Evolutionary conservation across 2,113 vertebrate genomes (phyloP).

Genomic region (Odontophorus gujanensis): DNA sequence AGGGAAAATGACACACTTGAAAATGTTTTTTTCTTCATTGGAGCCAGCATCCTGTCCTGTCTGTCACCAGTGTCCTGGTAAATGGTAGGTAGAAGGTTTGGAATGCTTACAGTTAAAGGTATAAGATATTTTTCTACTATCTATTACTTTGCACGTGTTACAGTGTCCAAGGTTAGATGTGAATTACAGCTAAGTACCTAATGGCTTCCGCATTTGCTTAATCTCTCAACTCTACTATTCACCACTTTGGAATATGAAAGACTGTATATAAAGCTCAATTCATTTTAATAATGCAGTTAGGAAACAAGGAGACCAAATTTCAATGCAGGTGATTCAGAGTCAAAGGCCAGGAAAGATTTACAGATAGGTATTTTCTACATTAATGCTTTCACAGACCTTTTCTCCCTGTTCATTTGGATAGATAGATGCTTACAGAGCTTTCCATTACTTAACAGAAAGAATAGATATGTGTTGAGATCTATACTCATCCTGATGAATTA

Average conservation of each 20-base stretch:
- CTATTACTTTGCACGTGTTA: neutral
- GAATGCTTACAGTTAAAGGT: neutral
- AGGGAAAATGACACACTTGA: neutral
- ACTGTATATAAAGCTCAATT: neutral
- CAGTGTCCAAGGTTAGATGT: neutral
- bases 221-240: neutral
- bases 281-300: neutral
- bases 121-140: neutral
- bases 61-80: neutral
- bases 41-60: neutral
- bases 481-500: neutral
- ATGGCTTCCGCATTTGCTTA: neutral
- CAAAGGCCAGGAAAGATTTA: neutral
- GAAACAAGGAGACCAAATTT: neutral
- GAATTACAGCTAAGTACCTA: neutral
- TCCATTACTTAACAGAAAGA: slow-evolving; percentile 2
- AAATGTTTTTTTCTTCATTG: neutral
- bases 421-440: neutral
- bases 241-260: neutral
- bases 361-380: neutral
- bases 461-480: neutral
- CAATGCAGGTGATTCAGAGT: neutral
- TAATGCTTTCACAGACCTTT: neutral
- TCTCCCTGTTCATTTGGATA: neutral
- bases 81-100: neutral